phyloP scores from a whole-genome alignment of 2,797 vertebrate genomes.

The Gadopsis bispinosus region DNA sequence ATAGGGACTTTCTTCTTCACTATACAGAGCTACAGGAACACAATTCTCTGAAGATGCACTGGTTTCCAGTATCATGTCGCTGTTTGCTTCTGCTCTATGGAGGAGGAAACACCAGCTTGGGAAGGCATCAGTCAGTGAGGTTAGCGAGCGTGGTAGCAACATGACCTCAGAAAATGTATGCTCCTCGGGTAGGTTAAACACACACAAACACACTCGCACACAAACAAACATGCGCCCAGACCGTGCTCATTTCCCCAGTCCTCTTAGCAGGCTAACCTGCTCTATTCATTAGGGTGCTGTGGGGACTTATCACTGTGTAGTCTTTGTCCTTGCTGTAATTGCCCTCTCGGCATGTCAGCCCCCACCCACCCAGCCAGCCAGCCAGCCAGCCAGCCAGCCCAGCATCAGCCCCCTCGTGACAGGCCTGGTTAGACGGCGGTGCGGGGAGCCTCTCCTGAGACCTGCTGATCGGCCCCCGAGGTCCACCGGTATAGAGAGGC shows the following conservation, averaged over 20 bases:
- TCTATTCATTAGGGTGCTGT: constrained; percentile 86
- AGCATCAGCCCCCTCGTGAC: constrained; percentile 81
- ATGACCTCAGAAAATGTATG: constrained; percentile 80
- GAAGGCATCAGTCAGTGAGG: constrained; percentile 76
- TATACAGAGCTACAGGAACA: constrained; percentile 64
- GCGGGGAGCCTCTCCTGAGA: constrained; percentile 85
- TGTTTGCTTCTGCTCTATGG: constrained; percentile 74
- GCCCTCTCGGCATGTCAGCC: constrained; percentile 87
- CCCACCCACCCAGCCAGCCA: constrained; percentile 68
- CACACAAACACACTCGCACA: constrained; percentile 62
- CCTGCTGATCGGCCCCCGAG: constrained; percentile 75
- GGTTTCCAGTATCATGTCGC: constrained; percentile 68
- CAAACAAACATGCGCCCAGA: constrained; percentile 69
- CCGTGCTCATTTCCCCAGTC: constrained; percentile 73
- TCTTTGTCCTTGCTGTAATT: constrained; percentile 89
- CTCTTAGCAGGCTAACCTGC: constrained; percentile 83
- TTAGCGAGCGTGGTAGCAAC: constrained; percentile 71
- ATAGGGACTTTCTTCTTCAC: constrained; percentile 58
- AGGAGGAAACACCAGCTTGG: constrained; percentile 57
- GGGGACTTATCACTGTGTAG: constrained; percentile 87
- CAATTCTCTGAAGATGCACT: constrained; percentile 69
- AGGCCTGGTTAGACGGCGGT: constrained; percentile 82
- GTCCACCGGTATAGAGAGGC: constrained; percentile 78
- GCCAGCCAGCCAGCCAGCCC: constrained; percentile 57
- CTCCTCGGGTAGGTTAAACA: constrained; percentile 80